These are phyloP conservation scores for Oreortyx pictus DNA, from an alignment of 2,797 vertebrate genomes.

Conservation along the genomic window DNA sequence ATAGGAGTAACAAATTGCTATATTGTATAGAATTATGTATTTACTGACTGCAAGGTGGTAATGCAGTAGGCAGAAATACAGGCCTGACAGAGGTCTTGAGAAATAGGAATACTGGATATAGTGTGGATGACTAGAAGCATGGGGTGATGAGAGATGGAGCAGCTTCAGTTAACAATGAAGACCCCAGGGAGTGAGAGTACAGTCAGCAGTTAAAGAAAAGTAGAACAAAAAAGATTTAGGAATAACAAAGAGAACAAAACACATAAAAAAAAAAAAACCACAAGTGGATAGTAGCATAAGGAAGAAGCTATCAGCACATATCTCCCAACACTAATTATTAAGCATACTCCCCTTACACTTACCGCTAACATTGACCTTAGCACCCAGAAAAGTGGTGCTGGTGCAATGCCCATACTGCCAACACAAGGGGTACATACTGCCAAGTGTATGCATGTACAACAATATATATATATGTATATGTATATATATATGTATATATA, in stretches of 20 bases:
- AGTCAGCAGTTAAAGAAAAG: neutral
- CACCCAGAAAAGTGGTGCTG: neutral
- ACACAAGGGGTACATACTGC: too few species aligned
- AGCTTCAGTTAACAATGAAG: neutral
- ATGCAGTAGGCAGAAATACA: neutral
- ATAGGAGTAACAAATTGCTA: neutral
- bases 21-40: neutral
- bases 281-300: neutral
- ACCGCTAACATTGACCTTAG: fast-evolving
- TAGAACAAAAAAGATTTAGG: neutral
- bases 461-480: too few species aligned
- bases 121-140: neutral
- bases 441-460: neutral
- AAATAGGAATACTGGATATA: neutral
- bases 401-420: neutral
- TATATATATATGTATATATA: too few species aligned
- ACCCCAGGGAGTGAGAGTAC: neutral
- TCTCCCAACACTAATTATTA: fast-evolving
- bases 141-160: neutral
- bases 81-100: neutral
- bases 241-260: neutral
- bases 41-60: neutral
- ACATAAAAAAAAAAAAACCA: neutral
- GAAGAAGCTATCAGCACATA: neutral
- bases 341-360: neutral